phyloP scores from a whole-genome alignment of 2,888 invertebrate genomes.

The Dynastes hyllus region DNA sequence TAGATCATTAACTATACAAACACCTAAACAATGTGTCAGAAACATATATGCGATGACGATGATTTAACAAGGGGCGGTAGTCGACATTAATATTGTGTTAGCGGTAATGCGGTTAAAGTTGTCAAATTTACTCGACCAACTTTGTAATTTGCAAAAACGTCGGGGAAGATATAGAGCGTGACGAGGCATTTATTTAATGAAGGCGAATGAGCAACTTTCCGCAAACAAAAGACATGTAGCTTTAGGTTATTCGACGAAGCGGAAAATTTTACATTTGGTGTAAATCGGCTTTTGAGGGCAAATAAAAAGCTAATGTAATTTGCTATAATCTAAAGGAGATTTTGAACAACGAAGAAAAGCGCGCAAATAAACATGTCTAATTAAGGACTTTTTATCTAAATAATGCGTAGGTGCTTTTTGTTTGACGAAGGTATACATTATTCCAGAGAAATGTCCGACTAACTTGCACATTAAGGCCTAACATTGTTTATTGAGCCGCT shows the following conservation, averaged over 20 bases:
- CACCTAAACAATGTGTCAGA: constrained; percentile 3
- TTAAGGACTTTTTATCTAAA: too few species aligned
- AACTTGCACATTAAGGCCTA: too few species aligned
- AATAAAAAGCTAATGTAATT: not conserved
- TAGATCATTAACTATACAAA: constrained; percentile 3
- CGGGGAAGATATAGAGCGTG: not conserved
- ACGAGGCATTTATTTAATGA: not conserved
- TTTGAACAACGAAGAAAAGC: not conserved
- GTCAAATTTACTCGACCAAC: constrained; percentile 3
- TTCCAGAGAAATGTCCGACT: too few species aligned
- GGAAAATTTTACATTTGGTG: constrained; percentile 4
- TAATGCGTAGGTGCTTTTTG: too few species aligned
- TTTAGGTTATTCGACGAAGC: not conserved
- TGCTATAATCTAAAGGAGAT: not conserved
- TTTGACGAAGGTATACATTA: too few species aligned
- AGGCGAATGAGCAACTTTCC: constrained; percentile 8
- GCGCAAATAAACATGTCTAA: too few species aligned
- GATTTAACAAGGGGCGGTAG: constrained; percentile 1
- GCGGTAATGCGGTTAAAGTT: constrained; percentile 7
- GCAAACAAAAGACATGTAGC: not conserved
- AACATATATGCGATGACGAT: not conserved
- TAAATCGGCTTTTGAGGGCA: not conserved
- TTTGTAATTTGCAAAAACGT: constrained; percentile 4
- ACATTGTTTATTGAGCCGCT: too few species aligned
- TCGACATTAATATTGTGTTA: constrained; percentile 6